phyloP scores from a whole-genome alignment of 2,113 vertebrate genomes.

The Neodontobutis hainanensis region DNA sequence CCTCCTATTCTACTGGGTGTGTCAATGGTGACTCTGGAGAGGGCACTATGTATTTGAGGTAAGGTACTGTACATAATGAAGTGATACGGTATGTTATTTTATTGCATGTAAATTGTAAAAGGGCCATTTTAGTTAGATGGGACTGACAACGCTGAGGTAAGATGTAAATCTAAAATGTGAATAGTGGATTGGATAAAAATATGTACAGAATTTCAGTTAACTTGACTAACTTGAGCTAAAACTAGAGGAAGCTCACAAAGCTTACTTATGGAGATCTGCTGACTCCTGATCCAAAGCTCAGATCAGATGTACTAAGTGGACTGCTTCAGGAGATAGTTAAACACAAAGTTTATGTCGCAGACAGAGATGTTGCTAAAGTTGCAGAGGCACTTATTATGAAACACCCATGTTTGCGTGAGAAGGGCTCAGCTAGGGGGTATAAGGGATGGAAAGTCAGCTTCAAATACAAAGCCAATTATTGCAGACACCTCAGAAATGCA shows the following conservation, averaged over 20 bases:
- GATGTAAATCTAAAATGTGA: no score
- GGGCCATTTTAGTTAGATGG: no score
- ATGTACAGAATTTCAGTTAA: no score
- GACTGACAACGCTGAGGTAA: no score
- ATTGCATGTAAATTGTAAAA: no score
- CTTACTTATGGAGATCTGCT: neutral
- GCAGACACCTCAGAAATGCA: slow-evolving; percentile 20
- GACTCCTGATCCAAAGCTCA: slow-evolving; percentile 9
- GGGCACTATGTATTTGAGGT: slow-evolving; percentile 16
- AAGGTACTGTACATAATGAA: neutral
- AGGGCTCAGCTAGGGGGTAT: neutral
- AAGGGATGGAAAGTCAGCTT: slow-evolving; percentile 17
- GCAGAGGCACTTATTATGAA: slow-evolving; percentile 24
- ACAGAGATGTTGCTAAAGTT: slow-evolving; percentile 9
- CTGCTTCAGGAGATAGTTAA: slow-evolving; percentile 21
- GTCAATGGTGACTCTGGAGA: slow-evolving; percentile 17
- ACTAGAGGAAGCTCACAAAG: neutral
- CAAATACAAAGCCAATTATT: slow-evolving; percentile 34
- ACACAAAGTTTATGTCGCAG: slow-evolving; percentile 12
- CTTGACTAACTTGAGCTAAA: no score
- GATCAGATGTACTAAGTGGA: neutral
- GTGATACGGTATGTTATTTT: no score
- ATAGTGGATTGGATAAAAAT: no score
- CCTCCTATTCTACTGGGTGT: slow-evolving; percentile 11
- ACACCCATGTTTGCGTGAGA: slow-evolving; percentile 28